These are phyloP conservation scores for Clavelina lepadiformis DNA, from an alignment of 23 tunicate species.

Conservation along the genomic window DNA sequence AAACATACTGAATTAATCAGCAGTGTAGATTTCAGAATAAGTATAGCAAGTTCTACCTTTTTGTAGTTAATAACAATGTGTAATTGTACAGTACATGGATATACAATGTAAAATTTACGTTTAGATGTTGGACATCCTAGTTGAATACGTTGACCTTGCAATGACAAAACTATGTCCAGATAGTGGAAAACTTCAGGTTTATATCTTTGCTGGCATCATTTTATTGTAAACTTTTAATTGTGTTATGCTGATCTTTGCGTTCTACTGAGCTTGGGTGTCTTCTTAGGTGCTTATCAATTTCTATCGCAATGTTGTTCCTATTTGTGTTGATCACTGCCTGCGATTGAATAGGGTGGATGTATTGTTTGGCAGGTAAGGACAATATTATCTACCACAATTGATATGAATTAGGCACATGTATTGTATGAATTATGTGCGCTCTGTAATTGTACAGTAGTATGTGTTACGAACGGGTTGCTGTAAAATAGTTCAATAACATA, in stretches of 20 bases:
- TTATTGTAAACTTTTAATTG: background rate
- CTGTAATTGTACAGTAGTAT: too few relatives aligned
- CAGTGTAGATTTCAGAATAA: too few relatives aligned
- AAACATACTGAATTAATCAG: too few relatives aligned
- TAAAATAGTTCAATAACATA: too few relatives aligned
- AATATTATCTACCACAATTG: too few relatives aligned
- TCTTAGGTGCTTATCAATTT: slow-evolving; percentile 71
- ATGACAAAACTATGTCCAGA: slow-evolving; percentile 92
- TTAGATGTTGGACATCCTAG: slow-evolving; percentile 75
- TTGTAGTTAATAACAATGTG: too few relatives aligned
- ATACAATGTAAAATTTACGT: background rate
- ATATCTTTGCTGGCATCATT: too few relatives aligned
- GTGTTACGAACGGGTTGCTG: too few relatives aligned
- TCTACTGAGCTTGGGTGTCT: background rate
- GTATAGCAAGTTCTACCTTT: too few relatives aligned
- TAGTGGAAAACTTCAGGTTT: slow-evolving; percentile 85
- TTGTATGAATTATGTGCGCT: too few relatives aligned
- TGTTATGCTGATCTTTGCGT: background rate
- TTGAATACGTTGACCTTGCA: slow-evolving; percentile 83
- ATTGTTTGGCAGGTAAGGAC: slow-evolving; percentile 64
- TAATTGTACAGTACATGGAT: too few relatives aligned
- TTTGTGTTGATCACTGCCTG: slow-evolving; percentile 89
- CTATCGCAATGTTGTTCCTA: slow-evolving; percentile 80
- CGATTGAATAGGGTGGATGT: slow-evolving; percentile 72
- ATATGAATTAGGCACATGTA: too few relatives aligned